Base-by-base conservation (phyloP, 2,888 invertebrate genomes). In the Dione vanillae region DNA sequence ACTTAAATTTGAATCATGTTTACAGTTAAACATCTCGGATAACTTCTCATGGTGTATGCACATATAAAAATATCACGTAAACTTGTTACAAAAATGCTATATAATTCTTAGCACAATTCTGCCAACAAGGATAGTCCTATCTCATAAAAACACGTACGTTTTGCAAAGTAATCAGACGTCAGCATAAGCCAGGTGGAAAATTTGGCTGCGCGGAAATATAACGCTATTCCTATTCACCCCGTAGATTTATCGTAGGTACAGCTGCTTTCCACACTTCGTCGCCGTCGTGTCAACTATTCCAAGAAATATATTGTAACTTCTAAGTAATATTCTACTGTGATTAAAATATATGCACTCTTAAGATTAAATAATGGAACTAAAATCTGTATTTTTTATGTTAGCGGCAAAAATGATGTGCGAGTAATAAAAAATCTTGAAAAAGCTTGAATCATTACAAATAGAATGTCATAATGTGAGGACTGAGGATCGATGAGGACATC, bases 141-240 rank as follows among this genome's bases (percentile, higher is more conserved):
- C 56, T 56, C 6, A 56, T 37, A 37, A 7, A 37, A 37, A 40
- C 35, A 37, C 49, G 35, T 37, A 56, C 16, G 47, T 27, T 49
- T 27, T 62, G 62, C 27, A 47, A 62, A 35, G 20, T 52, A 43
- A 65, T 65, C 43, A 52, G 27, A 41, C 52, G 62, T 65, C 51
- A 20, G 41, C 52, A 16, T 2, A n/a, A 19, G 45, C 10, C 27
- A 56, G 35, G 54, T 41, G 66, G 9, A 14, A 45, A 56, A 56
- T 66, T 66, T 47, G 66, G 45, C 56, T 56, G 14, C 66, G 37
- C 37, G 3, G 12, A 56, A 47, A 47, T 66, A 45, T 66, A 14
- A 16, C 14, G 56, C 56, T 56, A 37, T 66, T 56, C 11, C 66
- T 27, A 66, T 66, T 45, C 16, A 37, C 41, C 43, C 56, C 20